phyloP scores from a whole-genome alignment of 2,888 invertebrate genomes.

The Nemotelus pantherinus region DNA sequence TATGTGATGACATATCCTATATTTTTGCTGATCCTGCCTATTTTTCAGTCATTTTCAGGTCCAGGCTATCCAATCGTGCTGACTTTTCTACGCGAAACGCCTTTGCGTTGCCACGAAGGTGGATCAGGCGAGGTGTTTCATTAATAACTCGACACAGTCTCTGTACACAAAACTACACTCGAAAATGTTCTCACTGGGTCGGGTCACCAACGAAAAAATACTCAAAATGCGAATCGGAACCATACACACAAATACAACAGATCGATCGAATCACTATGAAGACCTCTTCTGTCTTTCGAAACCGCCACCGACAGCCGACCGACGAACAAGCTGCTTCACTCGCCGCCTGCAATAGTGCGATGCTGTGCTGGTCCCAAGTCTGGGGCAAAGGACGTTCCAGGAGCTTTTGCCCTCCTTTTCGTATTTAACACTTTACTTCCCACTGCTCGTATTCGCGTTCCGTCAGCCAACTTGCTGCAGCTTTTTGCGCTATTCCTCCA shows the following conservation, averaged over 20 bases:
- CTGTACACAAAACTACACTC: slow-evolving; percentile 19
- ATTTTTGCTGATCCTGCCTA: slow-evolving; percentile 20
- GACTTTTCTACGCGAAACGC: slow-evolving; percentile 10
- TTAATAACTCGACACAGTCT: not conserved
- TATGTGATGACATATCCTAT: not conserved
- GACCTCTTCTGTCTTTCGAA: slow-evolving; percentile 20
- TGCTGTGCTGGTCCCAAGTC: not conserved
- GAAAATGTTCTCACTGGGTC: slow-evolving; percentile 30
- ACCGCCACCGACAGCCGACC: slow-evolving; percentile 19
- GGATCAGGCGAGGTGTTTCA: slow-evolving; percentile 9
- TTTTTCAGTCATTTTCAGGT: not conserved
- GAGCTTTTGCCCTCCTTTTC: slow-evolving; percentile 43
- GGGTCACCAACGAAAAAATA: slow-evolving; percentile 34
- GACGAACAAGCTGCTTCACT: slow-evolving; percentile 11
- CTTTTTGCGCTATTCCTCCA: not conserved
- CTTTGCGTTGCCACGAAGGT: not conserved
- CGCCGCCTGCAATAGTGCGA: slow-evolving; percentile 20
- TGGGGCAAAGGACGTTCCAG: not conserved
- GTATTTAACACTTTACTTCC: slow-evolving; percentile 31
- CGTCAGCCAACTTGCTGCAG: not conserved
- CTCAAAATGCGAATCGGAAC: slow-evolving; percentile 44
- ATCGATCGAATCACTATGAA: slow-evolving; percentile 47
- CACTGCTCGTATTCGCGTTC: slow-evolving; percentile 5
- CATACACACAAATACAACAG: slow-evolving; percentile 47
- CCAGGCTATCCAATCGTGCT: not conserved